Percentiles rank a stretch among this genome's conserved stretches.
Conservation (phyloP, 2,113 vertebrate species). For the western clawed frog (Xenopus tropicalis) region UCB_Xtro_10.0 CM004449.2:102196001-102196500, state of each 20-base stretch:
- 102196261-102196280: background rate
- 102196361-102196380: conserved; percentile 45
- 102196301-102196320: conserved; percentile 21
- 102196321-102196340: conserved; percentile 15
- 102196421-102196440: conserved; percentile 3
- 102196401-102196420: conserved; percentile 22
- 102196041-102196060: no score
- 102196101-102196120: no score
- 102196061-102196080: no score
- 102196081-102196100: no score
- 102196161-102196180: background rate
- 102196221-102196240: no score
- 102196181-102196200: background rate
- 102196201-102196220: no score
- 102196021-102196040: no score
- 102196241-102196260: no score
- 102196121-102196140: no score
- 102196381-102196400: conserved; percentile 18
- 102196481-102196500: conserved; percentile 44
- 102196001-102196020: no score
- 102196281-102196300: conserved; percentile 17
- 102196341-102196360: background rate
- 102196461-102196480: conserved; percentile 50
- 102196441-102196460: conserved; percentile 46
- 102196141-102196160: no score